Evolutionary conservation across 2,797 vertebrate genomes (phyloP).

Genomic region (Phaenicophaeus curvirostris): DNA sequence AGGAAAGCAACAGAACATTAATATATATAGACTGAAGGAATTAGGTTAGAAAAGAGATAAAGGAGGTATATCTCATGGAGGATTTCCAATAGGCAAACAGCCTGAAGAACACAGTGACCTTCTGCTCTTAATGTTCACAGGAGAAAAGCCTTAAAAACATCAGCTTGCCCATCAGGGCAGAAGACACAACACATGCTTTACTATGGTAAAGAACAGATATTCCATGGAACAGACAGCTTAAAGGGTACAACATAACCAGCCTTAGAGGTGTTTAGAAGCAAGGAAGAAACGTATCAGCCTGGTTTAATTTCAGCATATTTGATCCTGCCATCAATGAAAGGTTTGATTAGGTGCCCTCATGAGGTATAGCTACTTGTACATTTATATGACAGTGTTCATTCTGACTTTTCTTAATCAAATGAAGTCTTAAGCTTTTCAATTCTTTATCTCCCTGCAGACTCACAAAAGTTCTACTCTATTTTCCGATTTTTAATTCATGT

Average conservation of each 20-base stretch:
- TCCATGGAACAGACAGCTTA: not conserved
- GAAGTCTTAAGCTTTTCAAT: slow-evolving; percentile 3
- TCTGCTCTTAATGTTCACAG: not conserved
- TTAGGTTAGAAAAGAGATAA: not conserved
- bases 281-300: slow-evolving; percentile 15
- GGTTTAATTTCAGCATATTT: slow-evolving; percentile 22
- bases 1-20: not conserved
- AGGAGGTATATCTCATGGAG: not conserved
- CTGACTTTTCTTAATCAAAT: slow-evolving; percentile 34
- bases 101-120: not conserved
- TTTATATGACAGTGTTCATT: slow-evolving; percentile 11
- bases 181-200: not conserved
- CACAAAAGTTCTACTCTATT: not conserved
- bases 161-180: not conserved
- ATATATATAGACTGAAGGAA: not conserved
- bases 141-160: not conserved
- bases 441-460: not conserved
- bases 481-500: not conserved
- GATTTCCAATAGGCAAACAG: not conserved
- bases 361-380: not conserved
- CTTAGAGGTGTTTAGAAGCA: not conserved
- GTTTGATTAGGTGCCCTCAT: not conserved
- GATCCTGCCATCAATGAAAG: not conserved
- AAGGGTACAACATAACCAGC: not conserved
- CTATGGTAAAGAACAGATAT: not conserved